Evolutionary conservation across 2,113 vertebrate genomes (phyloP), one percentile per base, ranked within the genome.

Genomic region (Pheucticus melanocephalus): DNA sequence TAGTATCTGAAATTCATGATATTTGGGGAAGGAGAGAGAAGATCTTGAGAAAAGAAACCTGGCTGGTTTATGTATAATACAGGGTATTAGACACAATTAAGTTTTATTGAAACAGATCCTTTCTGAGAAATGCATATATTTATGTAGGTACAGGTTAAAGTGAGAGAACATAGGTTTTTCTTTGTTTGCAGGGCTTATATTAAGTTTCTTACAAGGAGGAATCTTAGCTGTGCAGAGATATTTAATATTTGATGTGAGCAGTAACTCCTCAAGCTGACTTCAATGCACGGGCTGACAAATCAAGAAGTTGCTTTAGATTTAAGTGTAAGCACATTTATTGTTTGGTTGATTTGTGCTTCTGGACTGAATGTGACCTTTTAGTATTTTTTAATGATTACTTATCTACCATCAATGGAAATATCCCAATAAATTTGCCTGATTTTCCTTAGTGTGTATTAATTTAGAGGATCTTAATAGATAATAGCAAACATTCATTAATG

Each of bases 1-100:
- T 87, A 77, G 50, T 63, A 84, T 83, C 53, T 94, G 70, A 93
- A 97, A 59, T 85, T 76, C n/a, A 59, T 59, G n/a, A 66, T 35
- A 21, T 39, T 50, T 1, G 1, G 25, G 11, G 27, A 83, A 77
- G 11, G 39, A 76, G 56, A 78, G 24, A 68, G 39, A 68, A 48
- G 65, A 53, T 4, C 54, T 92, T 84, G 72, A 90, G 73, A 82
- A 90, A 92, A 75, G 33, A 51, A 47, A 81, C 47, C 19, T 64
- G 42, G 15, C 19, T 92, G 30, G 68, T 54, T 88, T 53, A 40
- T 37, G 25, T 73, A 18, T 54, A 53, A 88, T 39, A 79, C 78
- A 84, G 57, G 8, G 16, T 16, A 77, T 48, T 24, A 47, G 27
- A 39, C 35, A 31, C 6, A 70, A 76, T 72, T 44, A 79, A 30